Base-by-base conservation (phyloP, 2,888 invertebrate genomes). In the Tortricodes alternella region DNA sequence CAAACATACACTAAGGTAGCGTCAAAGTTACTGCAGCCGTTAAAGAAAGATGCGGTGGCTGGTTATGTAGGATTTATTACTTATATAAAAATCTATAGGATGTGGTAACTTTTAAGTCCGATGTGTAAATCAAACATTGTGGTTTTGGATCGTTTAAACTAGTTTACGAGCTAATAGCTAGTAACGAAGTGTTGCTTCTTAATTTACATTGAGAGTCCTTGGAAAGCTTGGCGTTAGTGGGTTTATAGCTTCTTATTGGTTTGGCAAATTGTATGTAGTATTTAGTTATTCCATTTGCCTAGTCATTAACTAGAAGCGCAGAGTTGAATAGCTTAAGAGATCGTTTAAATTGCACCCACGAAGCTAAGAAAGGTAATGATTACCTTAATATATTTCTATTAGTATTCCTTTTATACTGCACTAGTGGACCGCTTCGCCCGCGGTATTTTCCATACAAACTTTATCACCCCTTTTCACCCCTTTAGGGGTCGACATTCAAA, bases 71-170 rank as follows among this genome's bases (percentile, higher is more conserved):
- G 61, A 80, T 83, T 83, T 81, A 84, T 80, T 70, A 70, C 66
- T 72, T 76, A n/a, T 78, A 66, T 69, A 78, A 78, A 83, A 74
- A 78, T 82, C 72, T 64, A 74, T 83, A 74, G 87, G 87, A 87
- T 86, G 88, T 83, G 87, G 88, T 78, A 68, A 71, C 71, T 71
- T 75, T 73, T 71, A 74, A 69, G 72, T 63, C 71, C 58, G 58
- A 71, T 67, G 67, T 41, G 70, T 64, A 72, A 76, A 70, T 74
- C 69, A 73, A 81, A 80, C 76, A 71, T 64, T 78, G 80, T 66
- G 80, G 83, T 75, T 67, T 35, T 39, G 65, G 68, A 66, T 67
- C 64, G 66, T 67, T 69, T 66, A 66, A 64, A 68, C 66, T 58
- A 38, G 23, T 72, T 79, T 82, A 51, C 16, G 9, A 9, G 44